These are phyloP conservation scores for Hoplostethus mediterraneus DNA, from an alignment of 2,797 vertebrate species.

Conservation along the genomic window DNA sequence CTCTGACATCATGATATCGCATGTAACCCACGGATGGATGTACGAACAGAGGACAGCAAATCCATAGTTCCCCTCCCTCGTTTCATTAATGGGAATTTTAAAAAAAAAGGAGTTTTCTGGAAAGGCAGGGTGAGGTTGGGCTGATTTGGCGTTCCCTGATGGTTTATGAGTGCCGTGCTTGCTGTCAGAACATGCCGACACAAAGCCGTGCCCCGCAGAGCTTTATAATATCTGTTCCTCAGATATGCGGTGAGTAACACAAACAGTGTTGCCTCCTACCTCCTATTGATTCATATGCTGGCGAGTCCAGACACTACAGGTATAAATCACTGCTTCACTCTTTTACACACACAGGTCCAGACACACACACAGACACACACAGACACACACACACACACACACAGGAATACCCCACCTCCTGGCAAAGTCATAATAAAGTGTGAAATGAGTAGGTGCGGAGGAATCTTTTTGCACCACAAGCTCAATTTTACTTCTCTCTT, in stretches of 20 bases:
- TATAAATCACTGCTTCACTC: slow-evolving; percentile 1
- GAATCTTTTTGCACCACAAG: no score
- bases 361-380: not conserved
- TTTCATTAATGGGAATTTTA: no score
- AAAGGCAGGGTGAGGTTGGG: not conserved
- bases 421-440: no score
- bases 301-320: not conserved
- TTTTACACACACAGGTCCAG: not conserved
- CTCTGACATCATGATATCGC: no score
- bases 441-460: no score
- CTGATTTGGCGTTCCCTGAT: not conserved
- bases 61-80: no score
- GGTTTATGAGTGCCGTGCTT: not conserved
- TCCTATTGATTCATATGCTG: not conserved
- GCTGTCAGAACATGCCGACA: slow-evolving; percentile 2
- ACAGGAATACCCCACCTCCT: not conserved
- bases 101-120: not conserved
- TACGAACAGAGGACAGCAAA: no score
- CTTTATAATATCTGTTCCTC: not conserved
- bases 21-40: no score
- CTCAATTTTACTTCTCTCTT: no score
- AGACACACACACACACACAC: not conserved
- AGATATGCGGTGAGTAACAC: slow-evolving; percentile 6
- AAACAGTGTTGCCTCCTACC: not conserved
- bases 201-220: not conserved